Evolutionary conservation across 2,113 vertebrate species (phyloP).

Genomic region (Oryzias melastigma): DNA sequence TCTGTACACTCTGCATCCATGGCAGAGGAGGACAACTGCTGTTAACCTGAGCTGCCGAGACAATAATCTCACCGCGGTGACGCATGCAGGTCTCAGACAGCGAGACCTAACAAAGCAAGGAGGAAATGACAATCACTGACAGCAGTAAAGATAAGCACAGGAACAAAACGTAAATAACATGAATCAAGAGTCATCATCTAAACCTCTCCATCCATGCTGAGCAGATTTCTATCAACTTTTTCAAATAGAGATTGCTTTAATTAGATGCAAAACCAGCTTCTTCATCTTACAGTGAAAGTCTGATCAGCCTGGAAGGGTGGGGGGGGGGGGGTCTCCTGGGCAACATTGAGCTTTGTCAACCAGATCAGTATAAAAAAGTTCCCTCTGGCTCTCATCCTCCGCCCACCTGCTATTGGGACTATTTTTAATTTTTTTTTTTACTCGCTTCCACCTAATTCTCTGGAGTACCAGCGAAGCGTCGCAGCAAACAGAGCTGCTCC

Average conservation of each 20-base stretch:
- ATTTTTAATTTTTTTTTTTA: conserved; percentile 17
- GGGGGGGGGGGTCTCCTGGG: no score
- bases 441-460: conserved; percentile 27
- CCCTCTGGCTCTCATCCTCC: background rate
- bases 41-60: conserved; percentile 31
- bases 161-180: conserved; percentile 25
- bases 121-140: conserved; percentile 17
- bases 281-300: background rate
- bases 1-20: conserved; percentile 17
- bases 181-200: conserved; percentile 12
- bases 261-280: background rate
- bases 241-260: background rate
- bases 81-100: conserved; percentile 36
- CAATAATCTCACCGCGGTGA: conserved; percentile 31
- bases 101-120: conserved; percentile 38
- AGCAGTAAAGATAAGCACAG: conserved; percentile 18
- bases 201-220: background rate
- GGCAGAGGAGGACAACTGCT: conserved; percentile 25
- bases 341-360: background rate
- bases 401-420: conserved; percentile 36
- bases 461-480: conserved; percentile 29
- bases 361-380: conserved; percentile 5
- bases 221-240: background rate
- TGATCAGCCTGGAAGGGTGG: background rate
- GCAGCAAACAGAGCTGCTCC: conserved; percentile 32